A percentile compares a stretch with the other conserved stretches of the same genome.
These are phyloP conservation scores for Sitobion miscanthi DNA, from an alignment of 1,140 invertebrate species.

Conservation along the genomic window DNA sequence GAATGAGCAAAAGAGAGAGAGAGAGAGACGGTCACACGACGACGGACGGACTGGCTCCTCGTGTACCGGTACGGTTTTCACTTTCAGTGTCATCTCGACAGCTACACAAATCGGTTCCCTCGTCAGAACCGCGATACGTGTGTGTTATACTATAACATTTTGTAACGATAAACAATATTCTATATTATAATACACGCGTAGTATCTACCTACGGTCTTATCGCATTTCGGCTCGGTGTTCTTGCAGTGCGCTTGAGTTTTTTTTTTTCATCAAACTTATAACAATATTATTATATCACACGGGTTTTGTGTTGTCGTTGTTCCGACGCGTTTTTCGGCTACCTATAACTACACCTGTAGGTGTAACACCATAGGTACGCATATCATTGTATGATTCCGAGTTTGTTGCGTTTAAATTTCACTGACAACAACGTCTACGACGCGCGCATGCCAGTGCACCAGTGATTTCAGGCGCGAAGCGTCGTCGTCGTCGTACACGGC, in stretches of 20 bases:
- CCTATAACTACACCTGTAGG: neutral
- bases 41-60: conserved; percentile 24
- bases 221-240: neutral
- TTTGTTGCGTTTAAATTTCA: neutral
- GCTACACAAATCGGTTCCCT: conserved; percentile 37
- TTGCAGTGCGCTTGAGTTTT: neutral
- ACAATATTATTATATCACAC: neutral
- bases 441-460: neutral
- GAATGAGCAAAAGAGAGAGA: neutral
- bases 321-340: neutral
- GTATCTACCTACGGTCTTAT: neutral
- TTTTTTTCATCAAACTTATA: neutral
- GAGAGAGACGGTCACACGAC: neutral
- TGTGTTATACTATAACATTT: neutral
- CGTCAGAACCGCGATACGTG: neutral
- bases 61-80: conserved; percentile 55
- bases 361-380: neutral
- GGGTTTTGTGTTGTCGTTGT: neutral
- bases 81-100: conserved; percentile 56
- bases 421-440: neutral
- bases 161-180: neutral
- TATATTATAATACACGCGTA: neutral
- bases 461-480: neutral
- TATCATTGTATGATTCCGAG: neutral
- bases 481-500: too few relatives aligned